A percentile compares a stretch with the other conserved stretches of the same genome.
These are phyloP conservation scores for Scolopax mira DNA, from an alignment of 2,113 vertebrate genomes.

Conservation along the genomic window DNA sequence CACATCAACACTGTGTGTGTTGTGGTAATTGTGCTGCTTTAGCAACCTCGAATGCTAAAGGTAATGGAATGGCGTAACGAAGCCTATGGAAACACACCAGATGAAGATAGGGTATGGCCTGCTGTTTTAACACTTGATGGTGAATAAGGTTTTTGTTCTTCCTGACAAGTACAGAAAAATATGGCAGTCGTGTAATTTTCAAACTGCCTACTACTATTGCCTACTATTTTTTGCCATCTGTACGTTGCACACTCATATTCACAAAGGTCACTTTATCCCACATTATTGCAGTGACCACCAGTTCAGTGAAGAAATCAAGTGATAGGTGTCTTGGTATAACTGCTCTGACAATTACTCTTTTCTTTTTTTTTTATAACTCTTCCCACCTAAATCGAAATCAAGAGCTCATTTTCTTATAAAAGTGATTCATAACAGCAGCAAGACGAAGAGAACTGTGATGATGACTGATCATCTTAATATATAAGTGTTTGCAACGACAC, in stretches of 20 bases:
- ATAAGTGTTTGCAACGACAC: conserved; percentile 56
- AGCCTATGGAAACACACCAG: background rate
- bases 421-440: conserved; percentile 27
- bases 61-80: background rate
- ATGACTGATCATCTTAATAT: conserved; percentile 55
- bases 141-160: background rate
- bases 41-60: background rate
- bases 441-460: background rate
- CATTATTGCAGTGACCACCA: background rate
- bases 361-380: background rate
- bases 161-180: background rate
- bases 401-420: conserved; percentile 41
- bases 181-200: background rate
- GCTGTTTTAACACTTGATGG: background rate
- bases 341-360: background rate
- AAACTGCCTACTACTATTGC: too few relatives aligned
- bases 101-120: background rate
- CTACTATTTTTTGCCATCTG: background rate
- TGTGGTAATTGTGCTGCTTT: background rate
- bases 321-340: background rate
- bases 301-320: background rate
- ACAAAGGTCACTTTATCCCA: background rate
- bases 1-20: background rate
- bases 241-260: background rate
- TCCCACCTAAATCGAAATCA: background rate